These are phyloP conservation scores for Caiman crocodilus DNA, from an alignment of 2,797 vertebrate genomes.

Conservation along the genomic window DNA sequence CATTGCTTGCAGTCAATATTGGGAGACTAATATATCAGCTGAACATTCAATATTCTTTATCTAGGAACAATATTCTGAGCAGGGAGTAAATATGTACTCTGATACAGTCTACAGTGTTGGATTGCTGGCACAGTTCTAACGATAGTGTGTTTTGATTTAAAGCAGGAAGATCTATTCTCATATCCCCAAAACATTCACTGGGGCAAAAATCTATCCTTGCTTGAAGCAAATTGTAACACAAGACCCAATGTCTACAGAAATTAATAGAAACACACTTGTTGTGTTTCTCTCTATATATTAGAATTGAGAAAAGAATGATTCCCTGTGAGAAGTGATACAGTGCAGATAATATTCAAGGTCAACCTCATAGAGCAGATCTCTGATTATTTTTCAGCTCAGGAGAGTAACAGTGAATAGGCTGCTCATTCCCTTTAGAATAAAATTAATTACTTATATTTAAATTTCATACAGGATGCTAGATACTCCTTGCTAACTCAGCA, in stretches of 20 bases:
- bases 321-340: background rate
- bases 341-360: background rate
- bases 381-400: background rate
- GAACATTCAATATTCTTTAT: background rate
- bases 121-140: background rate
- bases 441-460: background rate
- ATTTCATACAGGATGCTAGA: background rate
- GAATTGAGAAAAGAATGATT: background rate
- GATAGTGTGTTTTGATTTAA: background rate
- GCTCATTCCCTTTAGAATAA: background rate
- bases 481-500: constrained; percentile 8
- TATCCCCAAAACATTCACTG: background rate
- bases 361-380: background rate
- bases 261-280: background rate
- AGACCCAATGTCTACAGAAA: background rate
- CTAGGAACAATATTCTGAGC: background rate
- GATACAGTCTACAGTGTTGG: background rate
- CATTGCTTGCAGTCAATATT: background rate
- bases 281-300: background rate
- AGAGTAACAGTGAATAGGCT: background rate
- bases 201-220: background rate
- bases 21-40: background rate
- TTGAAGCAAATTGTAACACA: background rate
- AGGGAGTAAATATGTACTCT: background rate
- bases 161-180: background rate